Conservation (phyloP, 1,140 invertebrate species). For the Limonius californicus region DNA sequence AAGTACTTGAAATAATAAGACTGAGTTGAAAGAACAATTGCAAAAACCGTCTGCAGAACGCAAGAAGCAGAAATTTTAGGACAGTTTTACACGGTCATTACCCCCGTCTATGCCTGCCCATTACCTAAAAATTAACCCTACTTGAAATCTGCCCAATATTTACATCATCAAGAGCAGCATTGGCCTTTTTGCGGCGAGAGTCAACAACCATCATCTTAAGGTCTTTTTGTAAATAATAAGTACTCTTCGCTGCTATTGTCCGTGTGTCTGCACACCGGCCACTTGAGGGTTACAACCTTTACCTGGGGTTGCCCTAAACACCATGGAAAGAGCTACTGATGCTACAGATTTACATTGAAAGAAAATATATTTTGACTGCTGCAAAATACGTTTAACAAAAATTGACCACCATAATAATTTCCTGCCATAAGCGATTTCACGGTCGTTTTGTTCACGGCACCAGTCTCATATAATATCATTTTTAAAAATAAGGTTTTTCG, state of each 20-base stretch:
- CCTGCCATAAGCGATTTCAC: neutral
- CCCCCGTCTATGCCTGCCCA: too few species aligned
- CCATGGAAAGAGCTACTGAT: neutral
- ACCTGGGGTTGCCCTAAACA: conserved; percentile 5
- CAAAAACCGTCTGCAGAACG: too few species aligned
- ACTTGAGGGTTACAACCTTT: conserved; percentile 18
- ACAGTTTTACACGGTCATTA: too few species aligned
- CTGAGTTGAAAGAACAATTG: too few species aligned
- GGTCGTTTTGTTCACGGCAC: too few species aligned
- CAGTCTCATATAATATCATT: too few species aligned
- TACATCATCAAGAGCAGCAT: conserved; percentile 13
- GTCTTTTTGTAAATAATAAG: conserved; percentile 24
- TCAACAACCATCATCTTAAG: conserved; percentile 23
- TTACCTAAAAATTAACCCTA: too few species aligned
- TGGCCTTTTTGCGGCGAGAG: conserved; percentile 24
- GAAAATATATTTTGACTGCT: conserved; percentile 4
- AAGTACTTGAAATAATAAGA: too few species aligned
- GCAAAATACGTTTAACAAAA: neutral
- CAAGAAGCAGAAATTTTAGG: too few species aligned
- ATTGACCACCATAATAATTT: neutral
- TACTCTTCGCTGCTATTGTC: conserved; percentile 18
- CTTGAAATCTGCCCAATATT: conserved; percentile 1
- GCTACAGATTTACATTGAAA: neutral
- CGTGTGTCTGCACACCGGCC: conserved; percentile 21
- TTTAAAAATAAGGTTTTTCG: too few species aligned